Base-by-base conservation (phyloP, 2,888 invertebrate species). In the Thymelicus sylvestris region DNA sequence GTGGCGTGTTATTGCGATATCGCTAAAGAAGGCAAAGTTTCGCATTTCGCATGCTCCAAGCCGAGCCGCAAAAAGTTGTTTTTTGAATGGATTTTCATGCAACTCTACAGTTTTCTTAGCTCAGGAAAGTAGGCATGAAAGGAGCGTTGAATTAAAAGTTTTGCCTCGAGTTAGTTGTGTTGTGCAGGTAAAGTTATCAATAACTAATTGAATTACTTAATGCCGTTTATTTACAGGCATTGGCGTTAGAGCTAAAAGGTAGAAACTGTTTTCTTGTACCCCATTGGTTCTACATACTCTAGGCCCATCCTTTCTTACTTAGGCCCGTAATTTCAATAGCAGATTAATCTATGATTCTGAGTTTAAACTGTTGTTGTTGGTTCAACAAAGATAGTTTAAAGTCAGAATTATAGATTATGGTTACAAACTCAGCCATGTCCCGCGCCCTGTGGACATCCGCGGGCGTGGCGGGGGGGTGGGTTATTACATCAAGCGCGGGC, bases 11-110 rank as follows among this genome's bases (percentile, higher is more conserved):
- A 86, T 86, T 83, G 82, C 83, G 79, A 88, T 90, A 86, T 89
- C 79, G 81, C 85, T 77, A 81, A 87, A 86, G 88, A 83, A 85
- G 88, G 84, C 75, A 77, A 91, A 91, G 83, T 91, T 91, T 88
- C 79, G 79, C 82, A 80, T 87, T 84, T 85, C 82, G 82, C 84
- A 82, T 86, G 82, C 81, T 78, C 76, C 74, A 77, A 78, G 77
- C 75, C 75, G 77, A 77, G 72, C 67, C 64, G 77, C 67, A 78
- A 72, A 74, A 81, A 81, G 77, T 81, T 79, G 72, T 78, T 77
- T 84, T 83, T 82, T 83, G 77, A 79, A 80, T 80, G 78, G 78
- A 81, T 81, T 81, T 79, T 76, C 80, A 80, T 79, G 75, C 74
- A 78, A 79, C 76, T 77, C 67, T 73, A 74, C 72, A 75, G 69